phyloP scores from a whole-genome alignment of 2,797 vertebrate species.

The Sphenodon punctatus region DNA sequence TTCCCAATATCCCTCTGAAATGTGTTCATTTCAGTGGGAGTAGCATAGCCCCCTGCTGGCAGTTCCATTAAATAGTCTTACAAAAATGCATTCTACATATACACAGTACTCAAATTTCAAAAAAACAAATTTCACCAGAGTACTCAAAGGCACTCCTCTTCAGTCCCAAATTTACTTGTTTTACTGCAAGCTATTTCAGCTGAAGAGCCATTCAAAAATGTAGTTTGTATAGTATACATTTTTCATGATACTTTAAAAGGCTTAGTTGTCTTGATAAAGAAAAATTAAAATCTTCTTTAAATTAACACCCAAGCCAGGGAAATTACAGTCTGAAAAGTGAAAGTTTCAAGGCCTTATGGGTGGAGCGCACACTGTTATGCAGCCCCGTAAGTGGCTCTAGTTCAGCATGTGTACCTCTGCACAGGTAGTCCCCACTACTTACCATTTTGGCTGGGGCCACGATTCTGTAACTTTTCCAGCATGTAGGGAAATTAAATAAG shows the following conservation, averaged over 20 bases:
- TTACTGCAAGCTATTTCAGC: constrained; percentile 50
- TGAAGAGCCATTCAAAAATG: background rate
- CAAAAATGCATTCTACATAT: background rate
- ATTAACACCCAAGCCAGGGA: too few relatives aligned
- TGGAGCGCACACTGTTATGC: too few relatives aligned
- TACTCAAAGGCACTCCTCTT: fast-evolving
- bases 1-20: too few relatives aligned
- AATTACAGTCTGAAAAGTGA: too few relatives aligned
- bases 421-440: too few relatives aligned
- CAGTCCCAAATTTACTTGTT: constrained; percentile 27
- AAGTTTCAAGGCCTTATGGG: too few relatives aligned
- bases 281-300: too few relatives aligned
- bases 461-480: background rate
- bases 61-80: too few relatives aligned
- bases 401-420: too few relatives aligned
- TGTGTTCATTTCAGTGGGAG: constrained; percentile 7
- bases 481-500: background rate
- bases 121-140: background rate
- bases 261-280: too few relatives aligned
- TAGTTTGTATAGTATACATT: background rate
- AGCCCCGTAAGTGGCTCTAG: too few relatives aligned
- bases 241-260: background rate
- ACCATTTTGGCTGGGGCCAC: background rate
- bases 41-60: too few relatives aligned
- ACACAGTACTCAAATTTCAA: background rate